phyloP scores from a whole-genome alignment of 1,140 invertebrate species.

The Drosophila tsacasi region DNA sequence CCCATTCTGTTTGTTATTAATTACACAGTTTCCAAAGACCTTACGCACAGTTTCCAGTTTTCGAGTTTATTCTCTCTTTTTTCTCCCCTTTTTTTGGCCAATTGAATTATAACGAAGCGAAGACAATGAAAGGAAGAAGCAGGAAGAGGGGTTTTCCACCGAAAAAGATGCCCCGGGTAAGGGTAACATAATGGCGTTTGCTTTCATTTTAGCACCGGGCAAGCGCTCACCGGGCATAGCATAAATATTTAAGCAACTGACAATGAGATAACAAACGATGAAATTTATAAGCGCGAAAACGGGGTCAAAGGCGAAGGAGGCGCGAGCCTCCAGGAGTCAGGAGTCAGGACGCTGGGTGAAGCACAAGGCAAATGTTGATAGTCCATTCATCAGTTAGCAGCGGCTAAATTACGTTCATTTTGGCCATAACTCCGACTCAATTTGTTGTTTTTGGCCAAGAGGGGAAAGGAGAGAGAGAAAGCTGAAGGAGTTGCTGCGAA shows the following conservation, averaged over 20 bases:
- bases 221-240: constrained; percentile 52
- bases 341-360: neutral
- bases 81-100: constrained; percentile 56
- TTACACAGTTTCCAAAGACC: constrained; percentile 65
- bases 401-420: constrained; percentile 55
- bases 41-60: constrained; percentile 48
- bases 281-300: constrained; percentile 56
- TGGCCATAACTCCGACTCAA: constrained; percentile 1
- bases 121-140: constrained; percentile 57
- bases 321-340: neutral
- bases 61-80: constrained; percentile 3
- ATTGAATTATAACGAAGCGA: constrained; percentile 74
- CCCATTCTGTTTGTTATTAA: constrained; percentile 76
- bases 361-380: constrained; percentile 46
- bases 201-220: constrained; percentile 73
- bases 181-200: constrained; percentile 74
- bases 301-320: constrained; percentile 43
- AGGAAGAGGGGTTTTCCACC: neutral
- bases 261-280: constrained; percentile 75
- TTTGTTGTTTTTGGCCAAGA: neutral
- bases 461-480: neutral
- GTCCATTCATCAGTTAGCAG: constrained; percentile 64
- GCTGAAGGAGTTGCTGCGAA: neutral
- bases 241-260: constrained; percentile 83
- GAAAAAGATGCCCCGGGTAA: constrained; percentile 25